Conservation (phyloP, 1,140 invertebrate genomes). For the Listronotus bonariensis region DNA sequence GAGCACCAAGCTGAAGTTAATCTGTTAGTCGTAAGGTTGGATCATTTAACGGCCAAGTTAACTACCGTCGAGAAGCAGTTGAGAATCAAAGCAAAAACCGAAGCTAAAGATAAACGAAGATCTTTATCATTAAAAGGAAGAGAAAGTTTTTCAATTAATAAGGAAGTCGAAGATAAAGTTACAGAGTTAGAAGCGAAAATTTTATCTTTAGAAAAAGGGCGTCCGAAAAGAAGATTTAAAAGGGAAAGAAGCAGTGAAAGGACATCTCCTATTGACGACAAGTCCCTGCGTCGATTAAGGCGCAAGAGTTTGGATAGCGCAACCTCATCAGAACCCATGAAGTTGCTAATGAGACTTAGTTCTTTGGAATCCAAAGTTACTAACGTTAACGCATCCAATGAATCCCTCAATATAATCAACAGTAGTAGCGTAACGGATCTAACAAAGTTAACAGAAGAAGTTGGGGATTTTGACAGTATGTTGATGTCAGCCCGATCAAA, state of each 20-base stretch:
- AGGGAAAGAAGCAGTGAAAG: slow-evolving; percentile 49
- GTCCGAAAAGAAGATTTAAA: slow-evolving; percentile 43
- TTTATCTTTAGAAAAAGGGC: slow-evolving; percentile 61
- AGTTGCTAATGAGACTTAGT: slow-evolving; percentile 73
- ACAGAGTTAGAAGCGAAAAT: slow-evolving; percentile 79
- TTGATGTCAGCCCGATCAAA: slow-evolving; percentile 46
- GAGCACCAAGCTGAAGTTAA: slow-evolving; percentile 75
- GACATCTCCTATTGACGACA: slow-evolving; percentile 58
- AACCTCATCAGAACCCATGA: slow-evolving; percentile 76
- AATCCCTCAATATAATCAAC: slow-evolving; percentile 56
- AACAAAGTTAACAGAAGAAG: slow-evolving; percentile 37
- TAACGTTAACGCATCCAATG: slow-evolving; percentile 62
- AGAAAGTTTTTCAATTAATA: slow-evolving; percentile 77
- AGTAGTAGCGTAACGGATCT: slow-evolving; percentile 54
- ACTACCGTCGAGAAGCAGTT: slow-evolving; percentile 82
- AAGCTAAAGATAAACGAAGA: slow-evolving; percentile 75
- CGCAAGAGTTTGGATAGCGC: slow-evolving; percentile 77
- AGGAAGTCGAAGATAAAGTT: slow-evolving; percentile 83
- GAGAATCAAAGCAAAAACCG: slow-evolving; percentile 78
- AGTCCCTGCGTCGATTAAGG: slow-evolving; percentile 58
- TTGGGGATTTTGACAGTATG: slow-evolving; percentile 26
- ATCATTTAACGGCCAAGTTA: slow-evolving; percentile 82
- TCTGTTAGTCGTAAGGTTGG: slow-evolving; percentile 80
- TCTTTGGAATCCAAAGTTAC: slow-evolving; percentile 74
- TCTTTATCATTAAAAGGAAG: slow-evolving; percentile 80